Base-by-base conservation (phyloP, 2,797 vertebrate genomes). In the Microctenopoma stevenorrisi region DNA sequence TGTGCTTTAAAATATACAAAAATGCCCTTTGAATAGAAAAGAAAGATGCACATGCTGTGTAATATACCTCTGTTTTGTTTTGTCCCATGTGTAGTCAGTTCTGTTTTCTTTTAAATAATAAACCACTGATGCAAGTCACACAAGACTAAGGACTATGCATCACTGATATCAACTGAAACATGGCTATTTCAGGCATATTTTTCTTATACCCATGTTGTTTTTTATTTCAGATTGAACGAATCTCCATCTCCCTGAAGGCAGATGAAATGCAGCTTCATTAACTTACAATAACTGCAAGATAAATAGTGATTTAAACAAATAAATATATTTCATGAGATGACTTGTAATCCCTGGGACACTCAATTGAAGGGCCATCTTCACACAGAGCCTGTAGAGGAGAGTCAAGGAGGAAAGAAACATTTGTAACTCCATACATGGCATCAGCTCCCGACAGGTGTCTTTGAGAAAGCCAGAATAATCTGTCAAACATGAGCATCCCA, bases 401-500 rank as follows among this genome's bases (percentile, higher is more conserved):
- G 47, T 26, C 25, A 66, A 25, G 35, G 28, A 67, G 11, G 38
- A 18, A 78, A 68, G 63, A 54, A 57, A 50, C n/a, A 42, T 40
- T 69, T 71, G 13, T 69, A 66, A 79, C 54, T 72, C 58, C 37
- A 74, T 88, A 85, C 77, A 95, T 94, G 91, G 91, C 89, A 85
- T 84, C 70, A 68, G 73, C 52, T 80, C 25, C 67, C 61, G 50
- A 54, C 59, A 68, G 59, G 84, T 78, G 79, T 83, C 72, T 74
- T 81, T 92, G 82, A 91, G 64, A 15, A n/a, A 47, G 58, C 42
- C 60, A 64, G 60, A 59, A 83, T 9, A 68, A 71, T 68, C 48
- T 4, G 49, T 83, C 68, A 54, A 69, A 83, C 55, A 94, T 95
- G 94, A 95, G 91, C 78, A 54, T 84, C 67, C 92, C 92, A 65